These are phyloP conservation scores for Drosophila lutescens DNA, from an alignment of 2,888 invertebrate genomes.

Conservation along the genomic window DNA sequence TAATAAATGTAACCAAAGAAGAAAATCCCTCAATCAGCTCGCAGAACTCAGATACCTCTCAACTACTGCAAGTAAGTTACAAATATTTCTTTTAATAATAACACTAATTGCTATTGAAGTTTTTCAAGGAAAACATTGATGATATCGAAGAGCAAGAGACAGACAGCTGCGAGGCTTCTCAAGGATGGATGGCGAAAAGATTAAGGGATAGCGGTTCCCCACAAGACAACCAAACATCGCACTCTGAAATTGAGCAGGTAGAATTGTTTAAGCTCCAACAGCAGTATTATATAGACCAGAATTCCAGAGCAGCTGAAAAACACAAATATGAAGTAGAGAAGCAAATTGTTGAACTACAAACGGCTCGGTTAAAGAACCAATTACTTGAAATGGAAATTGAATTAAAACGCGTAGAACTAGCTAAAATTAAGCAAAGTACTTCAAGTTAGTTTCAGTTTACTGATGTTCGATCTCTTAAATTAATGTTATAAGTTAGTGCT, in stretches of 20 bases:
- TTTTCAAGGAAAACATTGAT: constrained; percentile 1
- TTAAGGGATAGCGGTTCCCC: neutral
- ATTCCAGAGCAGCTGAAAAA: constrained; percentile 14
- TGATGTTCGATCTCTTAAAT: too few species aligned
- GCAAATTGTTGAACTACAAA: constrained; percentile 3
- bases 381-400: constrained; percentile 11
- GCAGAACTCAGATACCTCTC: neutral
- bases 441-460: neutral
- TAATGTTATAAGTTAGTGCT: too few species aligned
- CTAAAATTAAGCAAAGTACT: neutral
- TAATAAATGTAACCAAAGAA: constrained; percentile 2
- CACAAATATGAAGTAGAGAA: constrained; percentile 24
- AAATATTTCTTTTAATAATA: neutral
- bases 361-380: constrained; percentile 9
- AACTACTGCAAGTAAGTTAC: neutral
- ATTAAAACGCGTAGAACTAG: constrained; percentile 2
- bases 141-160: neutral
- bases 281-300: constrained; percentile 13
- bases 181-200: neutral
- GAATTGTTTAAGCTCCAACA: constrained; percentile 19
- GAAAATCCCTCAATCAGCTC: constrained; percentile 3
- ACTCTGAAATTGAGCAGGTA: constrained; percentile 5
- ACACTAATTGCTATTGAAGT: neutral
- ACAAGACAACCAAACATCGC: neutral
- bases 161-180: neutral